Evolutionary conservation across 53 echinoderm and acorn worm genomes (phyloP).

Genomic region (Echinarachnius parma): DNA sequence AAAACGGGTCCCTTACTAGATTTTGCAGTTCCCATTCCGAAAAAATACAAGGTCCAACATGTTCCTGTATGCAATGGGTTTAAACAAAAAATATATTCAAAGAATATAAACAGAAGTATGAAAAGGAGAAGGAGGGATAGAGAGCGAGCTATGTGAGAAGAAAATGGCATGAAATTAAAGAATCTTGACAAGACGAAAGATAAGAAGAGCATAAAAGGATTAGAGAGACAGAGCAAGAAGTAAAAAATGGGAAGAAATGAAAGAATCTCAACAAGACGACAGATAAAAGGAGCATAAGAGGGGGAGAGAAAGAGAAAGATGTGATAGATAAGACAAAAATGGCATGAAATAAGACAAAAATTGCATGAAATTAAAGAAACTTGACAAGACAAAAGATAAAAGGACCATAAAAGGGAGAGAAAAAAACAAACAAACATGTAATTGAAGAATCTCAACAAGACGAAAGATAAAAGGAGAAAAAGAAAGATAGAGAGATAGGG

Average conservation of each 20-base stretch:
- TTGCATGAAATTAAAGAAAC: neutral
- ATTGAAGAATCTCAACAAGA: too few species aligned
- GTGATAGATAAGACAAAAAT: conserved; percentile 1
- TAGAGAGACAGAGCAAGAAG: neutral
- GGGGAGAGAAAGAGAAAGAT: neutral
- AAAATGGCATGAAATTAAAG: too few species aligned
- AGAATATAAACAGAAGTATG: too few species aligned
- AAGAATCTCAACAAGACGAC: neutral
- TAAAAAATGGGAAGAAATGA: too few species aligned
- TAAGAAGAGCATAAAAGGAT: neutral
- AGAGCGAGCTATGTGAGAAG: too few species aligned
- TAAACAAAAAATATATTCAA: too few species aligned
- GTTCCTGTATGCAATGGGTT: too few species aligned
- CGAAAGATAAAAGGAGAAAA: neutral
- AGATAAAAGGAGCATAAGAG: neutral
- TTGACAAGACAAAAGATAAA: neutral
- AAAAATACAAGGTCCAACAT: too few species aligned
- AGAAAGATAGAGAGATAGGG: neutral
- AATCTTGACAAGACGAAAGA: neutral
- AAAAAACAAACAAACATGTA: too few species aligned
- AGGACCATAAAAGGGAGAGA: neutral
- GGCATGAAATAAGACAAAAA: neutral
- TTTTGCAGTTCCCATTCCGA: too few species aligned
- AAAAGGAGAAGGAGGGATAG: too few species aligned
- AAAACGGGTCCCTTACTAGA: too few species aligned